Evolutionary conservation across 2,113 vertebrate species (phyloP), one percentile per base, ranked within the genome.

Genomic region (Melanocharis versteri): DNA sequence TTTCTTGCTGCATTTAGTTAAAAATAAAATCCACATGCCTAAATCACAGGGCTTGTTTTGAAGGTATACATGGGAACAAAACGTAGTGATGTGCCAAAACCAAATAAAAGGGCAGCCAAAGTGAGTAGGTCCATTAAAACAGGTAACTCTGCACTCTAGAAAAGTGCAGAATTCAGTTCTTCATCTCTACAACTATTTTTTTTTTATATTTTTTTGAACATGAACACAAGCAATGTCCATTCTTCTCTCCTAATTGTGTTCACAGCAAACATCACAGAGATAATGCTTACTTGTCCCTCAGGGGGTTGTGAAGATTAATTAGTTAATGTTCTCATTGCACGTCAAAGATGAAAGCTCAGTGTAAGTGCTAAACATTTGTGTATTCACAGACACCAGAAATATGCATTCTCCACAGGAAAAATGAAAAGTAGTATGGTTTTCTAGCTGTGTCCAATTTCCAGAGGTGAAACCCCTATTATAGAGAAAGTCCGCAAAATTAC

Each of bases 231-330:
- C 5, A 70, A 76, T 70, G 85, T 89, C 19, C 13, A 85, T 76
- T 93, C 33, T 85, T 93, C 48, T 42, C 39, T 87, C 30, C 27
- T 61, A 56, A 65, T 75, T 91, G 30, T 80, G 30, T 47, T 19
- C 40, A 77, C 31, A 93, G 73, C 33, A 95, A 91, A 82, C 12
- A 87, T 84, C 66, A 77, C 40, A 83, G 70, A 33, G 50, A 76
- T 94, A 87, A 87, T 42, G 31, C 57, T 68, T 78, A 79, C 78
- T 93, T 91, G 84, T 40, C 40, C 40, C 31, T 84, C 40, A 50
- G 33, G 82, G 50, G 21, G 27, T 11, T 87, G 57, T 94, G 89
- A 91, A 90, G 78, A 93, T 91, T 93, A 94, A 93, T 95, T 95
- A 95, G 61, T 83, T 71, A 83, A 89, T 87, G 42, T 58, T 90